These are phyloP conservation scores for Glaucidium brasilianum DNA, from an alignment of 2,113 vertebrate species.

Conservation along the genomic window DNA sequence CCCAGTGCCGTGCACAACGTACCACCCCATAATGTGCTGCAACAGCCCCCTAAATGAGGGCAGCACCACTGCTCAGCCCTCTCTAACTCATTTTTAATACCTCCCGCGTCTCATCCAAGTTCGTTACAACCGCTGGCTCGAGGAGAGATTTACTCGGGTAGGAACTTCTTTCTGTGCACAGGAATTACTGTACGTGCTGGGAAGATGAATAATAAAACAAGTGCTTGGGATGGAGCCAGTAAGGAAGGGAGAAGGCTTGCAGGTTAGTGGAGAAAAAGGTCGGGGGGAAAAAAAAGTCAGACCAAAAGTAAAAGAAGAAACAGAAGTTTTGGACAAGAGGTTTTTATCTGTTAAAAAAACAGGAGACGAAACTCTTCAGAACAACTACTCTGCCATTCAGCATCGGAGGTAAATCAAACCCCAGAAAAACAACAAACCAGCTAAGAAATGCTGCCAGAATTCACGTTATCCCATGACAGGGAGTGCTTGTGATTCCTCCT, in stretches of 20 bases:
- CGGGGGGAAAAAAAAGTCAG: too few relatives aligned
- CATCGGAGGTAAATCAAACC: neutral
- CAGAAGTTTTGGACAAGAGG: neutral
- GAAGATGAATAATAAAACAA: neutral
- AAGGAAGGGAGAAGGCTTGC: neutral
- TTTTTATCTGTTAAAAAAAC: neutral
- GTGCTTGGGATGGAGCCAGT: neutral
- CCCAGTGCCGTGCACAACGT: neutral
- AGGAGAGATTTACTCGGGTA: neutral
- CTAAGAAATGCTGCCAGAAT: neutral
- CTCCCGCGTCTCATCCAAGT: neutral
- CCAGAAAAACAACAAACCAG: neutral
- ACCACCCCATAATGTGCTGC: neutral
- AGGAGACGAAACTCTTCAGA: neutral
- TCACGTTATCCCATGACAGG: neutral
- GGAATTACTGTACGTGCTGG: neutral
- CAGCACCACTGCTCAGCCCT: neutral
- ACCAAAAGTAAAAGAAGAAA: neutral
- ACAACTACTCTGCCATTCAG: neutral
- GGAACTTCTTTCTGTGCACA: neutral
- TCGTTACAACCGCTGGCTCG: rapidly evolving
- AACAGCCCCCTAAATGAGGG: neutral
- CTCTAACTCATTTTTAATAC: neutral
- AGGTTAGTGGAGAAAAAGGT: neutral
- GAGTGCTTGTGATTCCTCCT: neutral